phyloP scores from a whole-genome alignment of 2,888 invertebrate species.

The Pollenia amentaria region DNA sequence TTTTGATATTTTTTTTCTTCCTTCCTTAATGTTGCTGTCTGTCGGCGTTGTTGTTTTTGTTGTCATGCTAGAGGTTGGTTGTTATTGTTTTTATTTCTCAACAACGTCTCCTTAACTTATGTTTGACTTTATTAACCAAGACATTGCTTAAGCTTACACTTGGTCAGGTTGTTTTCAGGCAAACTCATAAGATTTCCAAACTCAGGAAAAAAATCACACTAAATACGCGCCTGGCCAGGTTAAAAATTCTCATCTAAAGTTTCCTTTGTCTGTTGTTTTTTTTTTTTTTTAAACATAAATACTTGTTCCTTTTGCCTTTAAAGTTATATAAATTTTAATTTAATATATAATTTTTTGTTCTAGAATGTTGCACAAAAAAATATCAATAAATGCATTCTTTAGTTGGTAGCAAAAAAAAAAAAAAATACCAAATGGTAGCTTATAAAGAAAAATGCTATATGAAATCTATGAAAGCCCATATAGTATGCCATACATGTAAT shows the following conservation, averaged over 20 bases:
- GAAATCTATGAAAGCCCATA: slow-evolving; percentile 38
- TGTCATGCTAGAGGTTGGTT: slow-evolving; percentile 8
- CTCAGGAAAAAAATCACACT: neutral
- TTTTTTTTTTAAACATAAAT: neutral
- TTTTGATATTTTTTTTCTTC: slow-evolving; percentile 41
- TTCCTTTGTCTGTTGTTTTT: slow-evolving; percentile 65
- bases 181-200: slow-evolving; percentile 31
- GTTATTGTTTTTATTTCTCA: slow-evolving; percentile 52
- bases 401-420: slow-evolving; percentile 31
- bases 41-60: slow-evolving; percentile 16
- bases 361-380: slow-evolving; percentile 32
- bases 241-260: slow-evolving; percentile 67
- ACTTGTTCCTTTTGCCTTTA: slow-evolving; percentile 28
- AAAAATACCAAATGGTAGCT: neutral
- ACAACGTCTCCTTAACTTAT: slow-evolving; percentile 71
- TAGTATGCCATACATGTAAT: slow-evolving; percentile 72
- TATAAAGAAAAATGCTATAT: slow-evolving; percentile 29
- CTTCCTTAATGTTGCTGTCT: slow-evolving; percentile 18
- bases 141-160: slow-evolving; percentile 72
- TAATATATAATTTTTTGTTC: slow-evolving; percentile 67
- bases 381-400: slow-evolving; percentile 69
- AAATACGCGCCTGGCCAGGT: slow-evolving; percentile 17
- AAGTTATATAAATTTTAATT: slow-evolving; percentile 72
- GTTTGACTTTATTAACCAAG: slow-evolving; percentile 75
- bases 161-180: slow-evolving; percentile 58